Base-by-base conservation (phyloP, 2,113 vertebrate species). In the Rhinolophus ferrumequinum region DNA sequence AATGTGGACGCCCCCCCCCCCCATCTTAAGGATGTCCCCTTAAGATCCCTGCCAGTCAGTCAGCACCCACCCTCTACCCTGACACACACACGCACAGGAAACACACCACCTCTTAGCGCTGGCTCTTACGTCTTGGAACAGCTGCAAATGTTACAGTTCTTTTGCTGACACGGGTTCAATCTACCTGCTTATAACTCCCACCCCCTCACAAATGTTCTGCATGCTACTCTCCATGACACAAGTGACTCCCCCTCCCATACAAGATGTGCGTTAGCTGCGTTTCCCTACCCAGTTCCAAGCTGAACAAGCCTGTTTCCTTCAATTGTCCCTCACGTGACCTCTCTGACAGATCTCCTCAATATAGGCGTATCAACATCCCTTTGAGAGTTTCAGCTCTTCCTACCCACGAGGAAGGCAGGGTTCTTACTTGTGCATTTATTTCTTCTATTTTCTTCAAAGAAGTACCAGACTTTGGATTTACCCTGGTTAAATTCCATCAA, bases 361-460 rank as follows among this genome's bases (percentile, higher is more conserved):
- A 86, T 4, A 82, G 64, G 44, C 35, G 2, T 87, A 22, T 77
- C 77, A 44, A 82, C 33, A 85, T 14, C 41, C 62, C 66, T 87
- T 80, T 85, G 5, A n/a, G 67, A 85, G 66, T 77, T 81, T 72
- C 88, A 73, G 47, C 35, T 94, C 70, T 96, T 79, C 60, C 66
- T 76, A 82, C 44, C 44, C 81, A 75, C 47, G 82, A 60, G 66
- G 72, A 90, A 96, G 30, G 88, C 67, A 87, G 28, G n/a, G 15
- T 33, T 88, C 58, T 96, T 84, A n/a, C 33, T 26, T 15, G 24
- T 12, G 16, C 21, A 67, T 14, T 60, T 90, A 35, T 50, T 72
- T 88, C 28, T 41, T 50, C 18, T 30, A 11, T 67, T 69, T 24
- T 54, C 64, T 82, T 93, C 19, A 44, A 95, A 95, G 70, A 87